phyloP scores from a whole-genome alignment of 2,797 vertebrate species.

The Calcarius lapponicus region DNA sequence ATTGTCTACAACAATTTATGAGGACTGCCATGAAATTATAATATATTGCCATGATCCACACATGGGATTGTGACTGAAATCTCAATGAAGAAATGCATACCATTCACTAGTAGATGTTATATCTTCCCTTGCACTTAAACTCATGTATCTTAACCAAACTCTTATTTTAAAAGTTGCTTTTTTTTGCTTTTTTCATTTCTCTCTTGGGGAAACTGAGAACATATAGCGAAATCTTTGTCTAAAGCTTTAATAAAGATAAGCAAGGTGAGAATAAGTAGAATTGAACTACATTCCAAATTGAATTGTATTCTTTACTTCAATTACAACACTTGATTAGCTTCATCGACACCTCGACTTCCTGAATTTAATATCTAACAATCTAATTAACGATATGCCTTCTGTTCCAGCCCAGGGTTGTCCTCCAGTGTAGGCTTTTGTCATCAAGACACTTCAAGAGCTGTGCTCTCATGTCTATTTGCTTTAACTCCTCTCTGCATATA shows the following conservation, averaged over 20 bases:
- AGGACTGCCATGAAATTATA: background rate
- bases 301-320: background rate
- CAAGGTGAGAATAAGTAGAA: background rate
- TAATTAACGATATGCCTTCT: background rate
- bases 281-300: background rate
- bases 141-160: background rate
- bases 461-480: background rate
- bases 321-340: background rate
- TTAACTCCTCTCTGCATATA: background rate
- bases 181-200: background rate
- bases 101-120: background rate
- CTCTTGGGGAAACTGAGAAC: background rate
- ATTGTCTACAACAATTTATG: background rate
- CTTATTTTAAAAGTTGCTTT: background rate
- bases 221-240: background rate
- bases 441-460: background rate
- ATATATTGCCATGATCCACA: background rate
- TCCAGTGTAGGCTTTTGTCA: background rate
- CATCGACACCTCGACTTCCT: background rate
- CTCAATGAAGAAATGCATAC: background rate
- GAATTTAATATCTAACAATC: background rate
- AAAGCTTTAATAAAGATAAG: background rate
- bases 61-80: background rate
- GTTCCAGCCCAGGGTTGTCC: background rate
- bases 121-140: background rate